A percentile compares a stretch with the other conserved stretches of the same genome.
Evolutionary conservation across 1,140 invertebrate species (phyloP).

Genomic region (Spodoptera frugiperda): DNA sequence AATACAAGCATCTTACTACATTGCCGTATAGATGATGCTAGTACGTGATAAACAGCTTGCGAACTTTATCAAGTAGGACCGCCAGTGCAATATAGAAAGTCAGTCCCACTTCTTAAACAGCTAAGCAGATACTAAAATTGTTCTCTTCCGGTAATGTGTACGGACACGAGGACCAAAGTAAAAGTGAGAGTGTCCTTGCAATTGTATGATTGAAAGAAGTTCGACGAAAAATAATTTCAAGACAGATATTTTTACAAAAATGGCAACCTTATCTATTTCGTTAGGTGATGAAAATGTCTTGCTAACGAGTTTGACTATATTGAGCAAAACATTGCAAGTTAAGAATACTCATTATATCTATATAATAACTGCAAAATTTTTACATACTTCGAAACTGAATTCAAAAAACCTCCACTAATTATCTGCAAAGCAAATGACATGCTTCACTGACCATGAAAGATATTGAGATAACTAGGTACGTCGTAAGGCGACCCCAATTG

Average conservation of each 20-base stretch:
- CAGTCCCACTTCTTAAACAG: constrained; percentile 55
- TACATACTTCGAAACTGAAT: too few species aligned
- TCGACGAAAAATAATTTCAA: neutral
- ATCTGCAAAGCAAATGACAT: constrained; percentile 12
- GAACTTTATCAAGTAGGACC: constrained; percentile 31
- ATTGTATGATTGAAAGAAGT: neutral
- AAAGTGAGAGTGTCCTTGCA: constrained; percentile 7
- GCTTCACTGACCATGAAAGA: constrained; percentile 22
- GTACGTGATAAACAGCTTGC: constrained; percentile 37
- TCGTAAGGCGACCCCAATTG: neutral
- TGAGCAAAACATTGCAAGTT: too few species aligned
- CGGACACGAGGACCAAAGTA: constrained; percentile 4
- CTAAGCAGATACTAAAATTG: constrained; percentile 41
- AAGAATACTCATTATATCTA: too few species aligned
- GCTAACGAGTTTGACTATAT: too few species aligned
- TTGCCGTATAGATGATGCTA: neutral
- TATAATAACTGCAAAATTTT: too few species aligned
- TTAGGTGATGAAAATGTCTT: too few species aligned
- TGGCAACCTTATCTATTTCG: too few species aligned
- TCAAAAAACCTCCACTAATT: too few species aligned
- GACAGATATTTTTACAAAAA: too few species aligned
- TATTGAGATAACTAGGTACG: constrained; percentile 1
- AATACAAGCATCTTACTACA: constrained; percentile 8
- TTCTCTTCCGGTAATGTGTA: constrained; percentile 43
- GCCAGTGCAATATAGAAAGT: constrained; percentile 58